These are phyloP conservation scores for Acanthacorydalis orientalis DNA, from an alignment of 2,888 invertebrate genomes.

Conservation along the genomic window DNA sequence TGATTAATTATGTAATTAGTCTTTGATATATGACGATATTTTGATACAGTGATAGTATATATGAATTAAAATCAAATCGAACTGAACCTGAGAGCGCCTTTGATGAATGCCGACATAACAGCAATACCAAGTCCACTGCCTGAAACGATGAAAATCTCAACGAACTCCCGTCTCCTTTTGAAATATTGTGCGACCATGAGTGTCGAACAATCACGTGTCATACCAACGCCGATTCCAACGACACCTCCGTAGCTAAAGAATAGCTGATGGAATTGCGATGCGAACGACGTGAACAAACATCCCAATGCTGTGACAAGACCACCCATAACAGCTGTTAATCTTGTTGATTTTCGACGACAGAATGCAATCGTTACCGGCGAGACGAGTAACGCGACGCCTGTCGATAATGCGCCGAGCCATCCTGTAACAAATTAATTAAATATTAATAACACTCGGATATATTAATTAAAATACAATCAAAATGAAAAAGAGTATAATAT, in stretches of 20 bases:
- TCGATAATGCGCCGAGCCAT: conserved; percentile 66
- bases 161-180: conserved; percentile 65
- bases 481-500: too few species aligned
- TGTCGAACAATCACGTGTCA: conserved; percentile 72
- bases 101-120: conserved; percentile 67
- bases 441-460: not conserved
- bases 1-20: too few species aligned
- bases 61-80: conserved; percentile 15
- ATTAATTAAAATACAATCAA: not conserved
- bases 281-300: conserved; percentile 79
- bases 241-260: conserved; percentile 72
- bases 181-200: conserved; percentile 86
- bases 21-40: too few species aligned
- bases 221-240: conserved; percentile 66
- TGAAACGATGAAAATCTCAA: conserved; percentile 75
- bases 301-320: conserved; percentile 74
- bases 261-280: conserved; percentile 75
- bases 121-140: conserved; percentile 75
- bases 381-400: conserved; percentile 60
- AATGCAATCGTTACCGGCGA: conserved; percentile 73
- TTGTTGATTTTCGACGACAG: conserved; percentile 72
- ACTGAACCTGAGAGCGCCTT: conserved; percentile 52
- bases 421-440: conserved; percentile 38
- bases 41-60: too few species aligned
- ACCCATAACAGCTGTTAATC: conserved; percentile 74